Evolutionary conservation across 2,797 vertebrate genomes (phyloP).

Genomic region (Dryobates pubescens): DNA sequence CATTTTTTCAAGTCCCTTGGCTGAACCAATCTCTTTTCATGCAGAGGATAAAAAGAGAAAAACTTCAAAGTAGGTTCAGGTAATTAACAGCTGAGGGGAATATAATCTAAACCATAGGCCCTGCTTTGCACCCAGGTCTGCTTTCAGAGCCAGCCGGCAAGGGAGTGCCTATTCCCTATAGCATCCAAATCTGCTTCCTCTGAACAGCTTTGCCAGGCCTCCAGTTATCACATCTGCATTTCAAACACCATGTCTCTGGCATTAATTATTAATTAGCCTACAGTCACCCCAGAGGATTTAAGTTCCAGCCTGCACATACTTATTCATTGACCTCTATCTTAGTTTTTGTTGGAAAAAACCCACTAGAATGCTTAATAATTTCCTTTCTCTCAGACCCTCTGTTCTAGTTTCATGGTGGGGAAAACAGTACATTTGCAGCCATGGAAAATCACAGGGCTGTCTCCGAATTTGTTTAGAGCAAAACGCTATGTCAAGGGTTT

Average conservation of each 20-base stretch:
- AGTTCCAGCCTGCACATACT: constrained; percentile 88
- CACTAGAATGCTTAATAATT: constrained; percentile 83
- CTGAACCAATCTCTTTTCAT: constrained; percentile 86
- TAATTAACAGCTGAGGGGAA: constrained; percentile 92
- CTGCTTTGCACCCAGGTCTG: constrained; percentile 86
- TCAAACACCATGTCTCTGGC: constrained; percentile 97
- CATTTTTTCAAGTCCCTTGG: constrained; percentile 84
- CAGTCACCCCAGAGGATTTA: constrained; percentile 95
- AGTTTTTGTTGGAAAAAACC: constrained; percentile 77
- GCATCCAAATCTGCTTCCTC: constrained; percentile 89
- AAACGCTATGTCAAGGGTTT: constrained; percentile 66
- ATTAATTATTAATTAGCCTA: constrained; percentile 99
- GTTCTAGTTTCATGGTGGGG: constrained; percentile 71
- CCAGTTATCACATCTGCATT: constrained; percentile 99
- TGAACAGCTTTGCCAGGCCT: constrained; percentile 91
- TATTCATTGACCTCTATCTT: constrained; percentile 90
- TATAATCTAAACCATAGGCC: constrained; percentile 88
- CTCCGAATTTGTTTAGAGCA: constrained; percentile 74
- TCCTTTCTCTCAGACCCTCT: constrained; percentile 79
- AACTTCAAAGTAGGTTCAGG: constrained; percentile 90
- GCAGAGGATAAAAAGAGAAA: constrained; percentile 85
- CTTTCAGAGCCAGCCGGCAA: constrained; percentile 83
- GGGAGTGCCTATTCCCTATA: constrained; percentile 85
- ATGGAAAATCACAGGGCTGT: constrained; percentile 62
- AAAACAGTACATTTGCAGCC: constrained; percentile 71